Percentiles rank a stretch among this genome's conserved stretches.
These are phyloP conservation scores for Microcebus griseorufus DNA, from an alignment of 2,113 vertebrate species.

Conservation along the genomic window DNA sequence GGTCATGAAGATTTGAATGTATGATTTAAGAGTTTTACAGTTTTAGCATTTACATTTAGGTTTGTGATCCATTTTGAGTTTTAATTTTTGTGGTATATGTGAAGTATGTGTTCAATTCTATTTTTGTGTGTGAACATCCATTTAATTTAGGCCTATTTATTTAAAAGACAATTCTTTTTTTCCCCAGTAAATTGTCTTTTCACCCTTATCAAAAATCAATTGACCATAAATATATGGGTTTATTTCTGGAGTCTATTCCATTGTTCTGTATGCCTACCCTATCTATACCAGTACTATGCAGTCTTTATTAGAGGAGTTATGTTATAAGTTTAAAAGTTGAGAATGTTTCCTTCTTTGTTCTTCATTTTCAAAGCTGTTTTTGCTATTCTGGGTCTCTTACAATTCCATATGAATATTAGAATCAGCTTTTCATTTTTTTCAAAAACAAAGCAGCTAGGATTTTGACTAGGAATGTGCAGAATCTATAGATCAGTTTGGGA, in stretches of 20 bases:
- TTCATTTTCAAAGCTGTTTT: background rate
- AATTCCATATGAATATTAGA: background rate
- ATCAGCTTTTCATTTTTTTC: background rate
- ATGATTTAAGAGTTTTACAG: background rate
- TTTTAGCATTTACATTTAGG: background rate
- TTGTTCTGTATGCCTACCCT: background rate
- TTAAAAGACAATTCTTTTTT: background rate
- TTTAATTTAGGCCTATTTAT: background rate
- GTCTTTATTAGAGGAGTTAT: background rate
- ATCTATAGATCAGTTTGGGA: background rate
- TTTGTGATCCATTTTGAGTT: background rate
- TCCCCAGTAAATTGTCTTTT: background rate
- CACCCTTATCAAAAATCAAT: background rate
- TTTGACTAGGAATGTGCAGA: background rate
- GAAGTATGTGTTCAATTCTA: background rate
- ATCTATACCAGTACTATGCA: background rate
- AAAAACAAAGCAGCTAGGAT: background rate
- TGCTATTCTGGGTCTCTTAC: background rate
- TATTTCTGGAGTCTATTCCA: background rate
- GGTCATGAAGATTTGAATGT: background rate
- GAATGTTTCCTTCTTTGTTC: background rate
- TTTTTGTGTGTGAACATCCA: background rate
- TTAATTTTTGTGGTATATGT: background rate
- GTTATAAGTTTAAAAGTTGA: background rate
- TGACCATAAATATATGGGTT: background rate